Evolutionary conservation across 2,888 invertebrate species (phyloP), one percentile per base, ranked within the genome.

Genomic region (Schizaphis graminum): DNA sequence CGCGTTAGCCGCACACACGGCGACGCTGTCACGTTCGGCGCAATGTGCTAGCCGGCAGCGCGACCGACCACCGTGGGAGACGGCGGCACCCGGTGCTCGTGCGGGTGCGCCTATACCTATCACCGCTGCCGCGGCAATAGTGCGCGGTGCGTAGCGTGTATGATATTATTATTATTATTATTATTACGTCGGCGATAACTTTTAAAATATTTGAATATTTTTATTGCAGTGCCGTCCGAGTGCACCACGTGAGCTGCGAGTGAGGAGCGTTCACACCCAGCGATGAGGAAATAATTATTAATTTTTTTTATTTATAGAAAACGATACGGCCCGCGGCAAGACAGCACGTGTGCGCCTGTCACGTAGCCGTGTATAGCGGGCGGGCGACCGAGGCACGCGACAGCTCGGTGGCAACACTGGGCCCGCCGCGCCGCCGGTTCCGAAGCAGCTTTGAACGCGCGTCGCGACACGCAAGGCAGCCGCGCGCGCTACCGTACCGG

Each of bases 401-500:
- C 57, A 41, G 35, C 57, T n/a, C 85, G 85, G 91, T 91, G 91
- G 91, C 91, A 26, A 41, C 84, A 67, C 87, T 67, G 88, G 87
- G 61, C 11, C 44, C 41, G 67, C 88, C 21, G 21, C 77, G 57
- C 57, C 77, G 35, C 35, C 49, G 49, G 88, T 11, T 28, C 92
- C 67, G 92, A 44, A 88, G 88, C 92, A n/a, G 67, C 67, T 92
- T 92, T 53, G 67, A 67, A 61, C 57, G 41, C 87, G 86, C 47
- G 57, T 35, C 92, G 44, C n/a, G 61, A 13, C n/a, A 67, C 61
- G 77, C 77, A 16, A 26, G 1, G 47, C 57, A 16, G 84, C n/a
- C n/a, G n/a, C n/a, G n/a, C 53, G 41, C 87, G 92, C 92, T 92
- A 92, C 92, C 49, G 92, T 92, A 92, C 92, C 87, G 92, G 92